Conservation (phyloP, 2,888 invertebrate genomes). For the Cheilosia scutellata region DNA sequence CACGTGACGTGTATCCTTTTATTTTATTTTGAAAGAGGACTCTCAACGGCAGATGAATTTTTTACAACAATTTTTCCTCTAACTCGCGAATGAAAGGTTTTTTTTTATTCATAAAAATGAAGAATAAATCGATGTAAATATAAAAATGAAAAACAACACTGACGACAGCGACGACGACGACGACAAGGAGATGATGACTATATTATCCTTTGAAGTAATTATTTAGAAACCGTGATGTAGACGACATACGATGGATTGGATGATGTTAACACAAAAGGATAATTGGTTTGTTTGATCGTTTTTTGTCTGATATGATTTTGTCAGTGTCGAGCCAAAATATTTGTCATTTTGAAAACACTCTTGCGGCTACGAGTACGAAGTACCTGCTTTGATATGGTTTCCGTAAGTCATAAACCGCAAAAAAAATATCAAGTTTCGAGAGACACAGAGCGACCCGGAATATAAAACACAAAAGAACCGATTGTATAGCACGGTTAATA, state of each 20-base stretch:
- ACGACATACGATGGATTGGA: neutral
- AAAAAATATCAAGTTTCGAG: constrained; percentile 30
- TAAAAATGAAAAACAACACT: neutral
- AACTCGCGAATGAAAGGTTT: constrained; percentile 6
- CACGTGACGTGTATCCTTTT: constrained; percentile 13
- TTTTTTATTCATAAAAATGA: neutral
- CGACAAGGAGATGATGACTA: constrained; percentile 38
- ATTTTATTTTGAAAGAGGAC: constrained; percentile 16
- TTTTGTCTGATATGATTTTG: neutral
- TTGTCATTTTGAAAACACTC: neutral
- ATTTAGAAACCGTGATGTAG: neutral
- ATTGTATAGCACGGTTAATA: constrained; percentile 28
- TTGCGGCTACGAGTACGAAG: neutral
- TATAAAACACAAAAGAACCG: constrained; percentile 8
- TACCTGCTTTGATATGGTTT: constrained; percentile 57
- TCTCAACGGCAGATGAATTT: constrained; percentile 36
- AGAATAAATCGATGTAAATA: neutral
- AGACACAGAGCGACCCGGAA: constrained; percentile 29
- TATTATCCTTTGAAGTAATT: constrained; percentile 57
- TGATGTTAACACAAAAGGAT: constrained; percentile 12
- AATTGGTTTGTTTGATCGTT: constrained; percentile 40
- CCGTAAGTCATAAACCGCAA: constrained; percentile 23
- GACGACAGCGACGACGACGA: constrained; percentile 19
- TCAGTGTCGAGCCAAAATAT: neutral
- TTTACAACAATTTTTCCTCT: constrained; percentile 29